Base-by-base conservation (phyloP, 2,113 vertebrate species). In the Furnarius figulus region DNA sequence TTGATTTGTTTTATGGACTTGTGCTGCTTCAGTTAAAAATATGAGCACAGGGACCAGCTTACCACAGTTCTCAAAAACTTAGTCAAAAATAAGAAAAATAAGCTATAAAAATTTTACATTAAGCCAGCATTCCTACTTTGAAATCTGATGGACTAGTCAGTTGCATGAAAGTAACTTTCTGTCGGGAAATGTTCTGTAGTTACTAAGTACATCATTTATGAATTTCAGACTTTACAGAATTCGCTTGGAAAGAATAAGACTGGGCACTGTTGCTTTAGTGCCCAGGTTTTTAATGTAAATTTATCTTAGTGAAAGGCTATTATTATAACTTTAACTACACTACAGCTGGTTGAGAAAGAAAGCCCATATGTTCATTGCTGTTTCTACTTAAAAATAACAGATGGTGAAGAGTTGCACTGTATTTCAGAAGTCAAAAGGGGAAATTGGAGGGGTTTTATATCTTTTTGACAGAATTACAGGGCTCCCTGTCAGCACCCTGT, bases 321-420 rank as follows among this genome's bases (percentile, higher is more conserved):
- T 98, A 98, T 98, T 98, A 98, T 98, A 98, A 98, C 97, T 98
- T 98, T 98, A 98, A 98, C 97, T 98, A 98, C 97, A 98, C 96
- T 97, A 93, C 98, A 98, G 98, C 98, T 98, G 98, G 95, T 98
- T 97, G 97, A 97, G 96, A 98, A 98, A 97, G 96, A 97, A 98
- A 97, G 97, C 93, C 98, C 98, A 98, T 98, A 98, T 98, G 98
- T 95, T 98, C 98, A 55, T 97, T 98, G 96, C 97, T 97, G 97
- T 98, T 97, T 97, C 90, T 95, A 66, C 97, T 98, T 96, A 96
- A 97, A 97, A 98, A 98, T 98, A 98, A 96, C 98, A 98, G 98
- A 98, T 98, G 98, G 98, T 95, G 78, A 97, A 96, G 97, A 97
- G 96, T 98, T 97, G 89, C 95, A 95, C 96, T 98, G 96, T 98